These are phyloP conservation scores for Sinella curviseta DNA, from an alignment of 1,140 invertebrate genomes.

Conservation along the genomic window DNA sequence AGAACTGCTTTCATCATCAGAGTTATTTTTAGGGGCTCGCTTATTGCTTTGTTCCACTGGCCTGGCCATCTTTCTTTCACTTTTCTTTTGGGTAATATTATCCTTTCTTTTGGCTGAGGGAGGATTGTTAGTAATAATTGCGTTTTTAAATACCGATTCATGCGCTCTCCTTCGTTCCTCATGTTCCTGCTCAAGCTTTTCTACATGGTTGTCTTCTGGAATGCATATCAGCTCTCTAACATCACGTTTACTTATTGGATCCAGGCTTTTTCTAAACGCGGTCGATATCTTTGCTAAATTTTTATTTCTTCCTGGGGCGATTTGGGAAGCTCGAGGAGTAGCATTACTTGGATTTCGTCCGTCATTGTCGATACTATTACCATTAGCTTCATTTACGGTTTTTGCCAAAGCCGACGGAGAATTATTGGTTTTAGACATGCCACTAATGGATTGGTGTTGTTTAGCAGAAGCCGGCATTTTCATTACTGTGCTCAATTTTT, in stretches of 20 bases:
- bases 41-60: too few relatives aligned
- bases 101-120: too few relatives aligned
- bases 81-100: too few relatives aligned
- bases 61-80: too few relatives aligned
- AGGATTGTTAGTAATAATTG: not conserved
- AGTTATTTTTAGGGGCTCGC: too few relatives aligned
- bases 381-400: not conserved
- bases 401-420: not conserved
- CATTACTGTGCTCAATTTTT: not conserved
- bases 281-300: not conserved
- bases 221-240: not conserved
- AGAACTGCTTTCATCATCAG: too few relatives aligned
- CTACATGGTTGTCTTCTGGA: not conserved
- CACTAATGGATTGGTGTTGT: not conserved
- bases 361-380: not conserved
- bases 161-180: not conserved
- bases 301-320: not conserved
- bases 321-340: not conserved
- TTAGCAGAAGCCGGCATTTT: not conserved
- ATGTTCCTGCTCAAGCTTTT: not conserved
- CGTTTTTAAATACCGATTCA: conserved; percentile 7
- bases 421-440: not conserved
- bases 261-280: conserved; percentile 10
- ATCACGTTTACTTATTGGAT: conserved; percentile 4
- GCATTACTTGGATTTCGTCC: not conserved